Base-by-base conservation (phyloP, 2,888 invertebrate species). In the Neocrepidodera transversa region DNA sequence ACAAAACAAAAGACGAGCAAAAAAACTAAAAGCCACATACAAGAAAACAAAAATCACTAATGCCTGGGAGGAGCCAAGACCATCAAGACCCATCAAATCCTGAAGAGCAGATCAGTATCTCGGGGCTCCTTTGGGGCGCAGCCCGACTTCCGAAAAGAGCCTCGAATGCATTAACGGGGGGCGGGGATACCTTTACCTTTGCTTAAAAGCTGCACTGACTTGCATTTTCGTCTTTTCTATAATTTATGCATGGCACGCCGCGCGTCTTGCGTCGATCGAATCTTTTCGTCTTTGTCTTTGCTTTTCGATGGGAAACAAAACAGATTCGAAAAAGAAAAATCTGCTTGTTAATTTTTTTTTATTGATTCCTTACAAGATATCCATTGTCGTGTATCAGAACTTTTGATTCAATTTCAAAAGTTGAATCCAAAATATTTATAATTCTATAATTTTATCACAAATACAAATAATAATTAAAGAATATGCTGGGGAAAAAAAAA, bases 141-240 rank as follows among this genome's bases (percentile, higher is more conserved):
- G 28, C 28, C 17, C 51, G 40, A 51, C 40, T 51, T 40, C 51
- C 51, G 51, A 51, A 51, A 51, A 40, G 51, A 53, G 43, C 42
- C 53, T 45, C 49, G 26, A 40, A 40, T 58, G 58, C 58, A 58
- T 58, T 58, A 58, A 36, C 30, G 53, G 50, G n/a, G 35, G 58
- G 58, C 53, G 58, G 58, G 48, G 36, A 47, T 47, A 38, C 38
- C 38, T 38, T 38, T n/a, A 40, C 51, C 26, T 51, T 23, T 38
- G 28, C 28, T 18, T 51, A 51, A 51, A 51, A 51, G 51, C 26
- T 51, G 51, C 51, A 51, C 51, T 51, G 51, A 51, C 51, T 51
- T 51, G 51, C 51, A 51, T 36, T 50, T 50, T 50, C 23, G 16
- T 6, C 32, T 26, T n/a, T 26, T 51, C 38, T 38, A 17, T 38